Evolutionary conservation across 2,113 vertebrate species (phyloP).

Genomic region (Gobiocypris rarus): DNA sequence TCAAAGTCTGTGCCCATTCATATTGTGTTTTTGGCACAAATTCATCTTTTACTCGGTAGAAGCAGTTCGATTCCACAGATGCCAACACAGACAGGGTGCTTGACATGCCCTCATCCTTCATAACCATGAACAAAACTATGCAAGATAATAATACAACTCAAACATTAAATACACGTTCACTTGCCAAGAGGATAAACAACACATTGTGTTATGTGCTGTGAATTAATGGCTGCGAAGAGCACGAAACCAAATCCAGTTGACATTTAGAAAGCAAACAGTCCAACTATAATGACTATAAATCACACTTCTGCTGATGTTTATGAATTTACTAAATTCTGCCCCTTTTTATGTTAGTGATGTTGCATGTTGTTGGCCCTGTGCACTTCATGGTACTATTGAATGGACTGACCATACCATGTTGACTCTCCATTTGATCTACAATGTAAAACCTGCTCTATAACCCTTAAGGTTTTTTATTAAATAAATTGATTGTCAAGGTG

Average conservation of each 20-base stretch:
- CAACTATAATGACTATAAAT: background rate
- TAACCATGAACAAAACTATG: background rate
- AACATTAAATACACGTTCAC: background rate
- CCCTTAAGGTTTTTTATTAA: background rate
- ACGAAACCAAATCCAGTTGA: background rate
- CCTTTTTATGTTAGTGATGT: background rate
- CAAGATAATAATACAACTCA: background rate
- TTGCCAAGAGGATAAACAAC: constrained; percentile 26
- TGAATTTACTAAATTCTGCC: background rate
- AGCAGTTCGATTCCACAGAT: background rate
- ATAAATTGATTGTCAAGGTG: background rate
- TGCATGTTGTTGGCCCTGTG: background rate
- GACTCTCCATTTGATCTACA: background rate
- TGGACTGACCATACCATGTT: background rate
- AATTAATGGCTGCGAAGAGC: background rate
- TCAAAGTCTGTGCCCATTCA: background rate
- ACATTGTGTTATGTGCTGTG: background rate
- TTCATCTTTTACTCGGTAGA: background rate
- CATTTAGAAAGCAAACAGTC: background rate
- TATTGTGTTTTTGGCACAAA: background rate
- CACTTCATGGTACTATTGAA: background rate
- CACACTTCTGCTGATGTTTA: constrained; percentile 3
- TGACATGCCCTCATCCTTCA: background rate
- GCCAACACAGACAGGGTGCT: background rate
- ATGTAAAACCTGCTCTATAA: background rate